These are phyloP conservation scores for Vireo altiloquus DNA, from an alignment of 2,113 vertebrate genomes.

Conservation along the genomic window DNA sequence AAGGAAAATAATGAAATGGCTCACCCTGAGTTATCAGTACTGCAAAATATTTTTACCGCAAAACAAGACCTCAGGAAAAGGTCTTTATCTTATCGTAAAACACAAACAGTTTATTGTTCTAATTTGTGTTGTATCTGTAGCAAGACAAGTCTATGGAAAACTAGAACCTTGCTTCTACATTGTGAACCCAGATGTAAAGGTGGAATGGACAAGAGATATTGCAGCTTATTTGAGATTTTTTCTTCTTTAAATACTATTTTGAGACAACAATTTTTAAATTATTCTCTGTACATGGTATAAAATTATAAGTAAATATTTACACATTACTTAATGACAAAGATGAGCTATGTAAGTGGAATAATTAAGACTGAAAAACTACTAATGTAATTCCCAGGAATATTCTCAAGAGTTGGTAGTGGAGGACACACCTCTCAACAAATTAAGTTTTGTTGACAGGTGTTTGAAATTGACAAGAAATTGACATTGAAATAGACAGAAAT, in stretches of 20 bases:
- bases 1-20: not conserved
- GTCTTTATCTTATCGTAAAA: constrained; percentile 54
- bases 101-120: constrained; percentile 22
- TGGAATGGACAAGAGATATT: not conserved
- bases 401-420: not conserved
- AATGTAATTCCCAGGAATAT: not conserved
- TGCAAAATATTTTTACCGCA: not conserved
- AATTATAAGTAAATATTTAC: not conserved
- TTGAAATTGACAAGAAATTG: too few relatives aligned
- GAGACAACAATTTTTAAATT: not conserved
- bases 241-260: not conserved
- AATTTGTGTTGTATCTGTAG: constrained; percentile 26
- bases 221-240: not conserved
- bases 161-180: not conserved
- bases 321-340: not conserved
- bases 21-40: not conserved
- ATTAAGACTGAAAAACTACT: not conserved
- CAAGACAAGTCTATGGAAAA: constrained; percentile 27
- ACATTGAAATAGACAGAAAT: too few relatives aligned
- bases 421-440: not conserved
- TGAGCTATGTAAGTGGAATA: not conserved
- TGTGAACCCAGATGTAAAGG: not conserved
- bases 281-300: not conserved
- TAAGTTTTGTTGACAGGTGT: not conserved
- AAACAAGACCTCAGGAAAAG: constrained; percentile 44